Evolutionary conservation across 2,888 invertebrate species (phyloP), one percentile per base, ranked within the genome.

Genomic region (Glomeris marginata): DNA sequence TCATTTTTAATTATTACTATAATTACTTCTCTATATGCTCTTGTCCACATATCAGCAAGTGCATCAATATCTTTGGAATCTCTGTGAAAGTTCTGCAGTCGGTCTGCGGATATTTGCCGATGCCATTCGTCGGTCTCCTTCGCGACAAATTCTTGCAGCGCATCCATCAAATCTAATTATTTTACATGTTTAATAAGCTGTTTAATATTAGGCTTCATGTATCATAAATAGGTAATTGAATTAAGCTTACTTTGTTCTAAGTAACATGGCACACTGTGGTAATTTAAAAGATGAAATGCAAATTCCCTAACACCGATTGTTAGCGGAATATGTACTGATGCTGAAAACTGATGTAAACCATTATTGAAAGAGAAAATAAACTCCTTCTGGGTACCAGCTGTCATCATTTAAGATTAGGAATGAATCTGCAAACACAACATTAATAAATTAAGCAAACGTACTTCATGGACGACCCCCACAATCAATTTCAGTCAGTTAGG

Each of bases 21-120:
- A 60, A 61, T 62, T 61, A 74, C 75, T 63, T 76, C 73, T 61
- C 80, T 82, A 64, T 83, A 87, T 6, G 77, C 67, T 56, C 79
- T 81, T 62, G 87, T 86, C 77, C 85, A 86, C 59, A 77, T 75
- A 60, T 80, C 80, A 1, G 84, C 79, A 13, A 83, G 72, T 21
- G 79, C 77, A 59, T 88, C 86, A 1, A 82, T 70, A 62, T 82
- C 80, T 0, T 78, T 65, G 50, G 76, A 74, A 51, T 77, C 77
- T 46, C 57, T 58, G 40, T 54, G 58, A 3, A 65, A 57, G 50
- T 54, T 58, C 41, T 59, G 46, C 2, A 65, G 54, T 28, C 59
- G 58, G 72, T 73, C 50, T 75, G 77, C 53, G 77, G 78, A 58
- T 76, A 70, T 47, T 75, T 74, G 63, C 81, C 80, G 63, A 78